These are phyloP conservation scores for Monopterus albus DNA, from an alignment of 2,113 vertebrate species.

Conservation along the genomic window DNA sequence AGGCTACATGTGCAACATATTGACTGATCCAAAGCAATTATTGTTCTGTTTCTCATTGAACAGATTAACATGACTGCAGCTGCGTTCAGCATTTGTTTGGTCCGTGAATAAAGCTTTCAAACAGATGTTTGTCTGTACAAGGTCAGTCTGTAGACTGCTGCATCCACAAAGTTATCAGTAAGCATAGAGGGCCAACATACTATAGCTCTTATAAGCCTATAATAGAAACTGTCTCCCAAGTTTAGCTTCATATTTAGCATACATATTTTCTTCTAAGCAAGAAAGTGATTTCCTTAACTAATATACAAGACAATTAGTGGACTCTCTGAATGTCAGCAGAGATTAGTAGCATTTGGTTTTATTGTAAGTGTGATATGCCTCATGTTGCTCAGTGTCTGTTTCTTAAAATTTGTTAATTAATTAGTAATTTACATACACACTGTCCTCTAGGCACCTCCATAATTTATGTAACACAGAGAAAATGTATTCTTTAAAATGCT, in stretches of 20 bases:
- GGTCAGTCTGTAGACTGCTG: background rate
- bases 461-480: constrained; percentile 22
- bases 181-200: background rate
- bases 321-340: too few relatives aligned
- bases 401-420: constrained; percentile 6
- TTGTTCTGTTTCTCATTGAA: constrained; percentile 21
- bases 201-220: background rate
- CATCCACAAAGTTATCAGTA: background rate
- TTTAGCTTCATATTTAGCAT: too few relatives aligned
- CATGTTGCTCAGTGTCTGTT: constrained; percentile 19
- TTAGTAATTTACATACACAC: background rate
- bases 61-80: too few relatives aligned
- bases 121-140: background rate
- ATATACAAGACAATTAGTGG: too few relatives aligned
- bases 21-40: background rate
- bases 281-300: too few relatives aligned
- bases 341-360: too few relatives aligned
- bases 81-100: background rate
- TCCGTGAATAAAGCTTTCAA: background rate
- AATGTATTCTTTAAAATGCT: background rate
- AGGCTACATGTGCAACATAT: constrained; percentile 22
- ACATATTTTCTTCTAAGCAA: too few relatives aligned
- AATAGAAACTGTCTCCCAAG: too few relatives aligned
- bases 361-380: constrained; percentile 47
- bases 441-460: constrained; percentile 14